Base-by-base conservation (phyloP, 2,888 invertebrate species). In the Eristalis arbustorum region DNA sequence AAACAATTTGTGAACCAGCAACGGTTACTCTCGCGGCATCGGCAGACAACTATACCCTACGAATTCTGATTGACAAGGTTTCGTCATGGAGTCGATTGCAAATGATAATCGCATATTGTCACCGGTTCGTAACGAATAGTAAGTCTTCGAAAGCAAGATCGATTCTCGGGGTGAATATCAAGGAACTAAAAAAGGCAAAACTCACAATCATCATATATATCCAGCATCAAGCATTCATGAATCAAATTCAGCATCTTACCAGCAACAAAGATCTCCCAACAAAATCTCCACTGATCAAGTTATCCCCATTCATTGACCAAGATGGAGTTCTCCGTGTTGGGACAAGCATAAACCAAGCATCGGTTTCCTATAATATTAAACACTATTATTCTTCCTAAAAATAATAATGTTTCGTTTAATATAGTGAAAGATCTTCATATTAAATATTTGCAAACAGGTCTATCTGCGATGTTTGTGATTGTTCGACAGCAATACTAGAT, bases 401-500 rank as follows among this genome's bases (percentile, higher is more conserved):
- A 37, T 71, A 37, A 40, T 11, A 40, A 42, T 3, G 40, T 77
- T 37, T 74, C 75, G 13, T 40, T n/a, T 10, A 67, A 78, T 14
- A 77, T 88, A n/a, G 31, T 62, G 22, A 57, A 28, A 11, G 37
- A 83, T 64, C 10, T 74, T 22, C 79, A 84, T n/a, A 31, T 59
- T 2, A 40, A 22, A 2, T 18, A 78, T 37, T 37, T 88, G 0
- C 83, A 85, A 57, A 23, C 69, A 5, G 83, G 85, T 4, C 56
- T 78, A 8, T 71, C 81, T n/a, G 63, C 63, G 31, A 81, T 78
- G 13, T 73, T 82, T n/a, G n/a, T n/a, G n/a, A n/a, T n/a, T n/a
- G n/a, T n/a, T n/a, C n/a, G n/a, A n/a, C n/a, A n/a, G n/a, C 75
- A 76, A 23, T 84, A 73, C 34, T 88, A 84, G 81, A 78, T 84